Conservation (phyloP, 2,888 invertebrate genomes). For the Drosophila subquinaria region DNA sequence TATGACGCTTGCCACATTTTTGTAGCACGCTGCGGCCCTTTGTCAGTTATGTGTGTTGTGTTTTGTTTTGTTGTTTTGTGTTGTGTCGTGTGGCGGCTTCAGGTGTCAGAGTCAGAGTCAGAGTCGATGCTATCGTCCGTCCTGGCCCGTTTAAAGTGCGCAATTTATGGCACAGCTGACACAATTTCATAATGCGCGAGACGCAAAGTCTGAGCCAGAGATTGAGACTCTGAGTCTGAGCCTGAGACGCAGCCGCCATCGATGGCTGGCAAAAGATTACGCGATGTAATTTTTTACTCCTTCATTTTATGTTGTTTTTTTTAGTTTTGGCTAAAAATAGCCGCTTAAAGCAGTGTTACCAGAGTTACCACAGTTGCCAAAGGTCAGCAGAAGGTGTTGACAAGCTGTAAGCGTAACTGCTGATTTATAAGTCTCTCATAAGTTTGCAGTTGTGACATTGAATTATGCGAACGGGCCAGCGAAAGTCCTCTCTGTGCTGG, state of each 20-base stretch:
- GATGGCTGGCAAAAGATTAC: conserved; percentile 59
- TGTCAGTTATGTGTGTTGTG: conserved; percentile 31
- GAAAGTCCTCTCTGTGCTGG: conserved; percentile 55
- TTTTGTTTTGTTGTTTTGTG: conserved; percentile 10
- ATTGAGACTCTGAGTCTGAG: conserved; percentile 1
- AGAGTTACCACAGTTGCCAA: conserved; percentile 16
- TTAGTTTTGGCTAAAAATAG: conserved; percentile 51
- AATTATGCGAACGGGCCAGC: conserved; percentile 53
- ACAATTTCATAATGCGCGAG: conserved; percentile 76
- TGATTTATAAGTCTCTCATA: conserved; percentile 49
- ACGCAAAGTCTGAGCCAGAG: conserved; percentile 43
- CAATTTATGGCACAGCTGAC: conserved; percentile 77
- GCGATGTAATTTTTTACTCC: conserved; percentile 40
- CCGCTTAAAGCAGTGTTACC: conserved; percentile 8
- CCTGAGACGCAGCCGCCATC: conserved; percentile 23
- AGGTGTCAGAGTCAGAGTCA: conserved; percentile 55
- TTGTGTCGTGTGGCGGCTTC: conserved; percentile 44
- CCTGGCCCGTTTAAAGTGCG: conserved; percentile 65
- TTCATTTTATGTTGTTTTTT: background rate
- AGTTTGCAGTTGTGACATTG: conserved; percentile 53
- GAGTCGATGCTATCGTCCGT: conserved; percentile 49
- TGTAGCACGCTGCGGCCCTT: conserved; percentile 49
- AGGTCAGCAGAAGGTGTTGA: conserved; percentile 60
- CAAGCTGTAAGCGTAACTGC: conserved; percentile 32
- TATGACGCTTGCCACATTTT: conserved; percentile 44